Percentiles rank a stretch among this genome's conserved stretches.
Conservation (phyloP, 1,140 invertebrate species). For the Zophobas atratus region DNA sequence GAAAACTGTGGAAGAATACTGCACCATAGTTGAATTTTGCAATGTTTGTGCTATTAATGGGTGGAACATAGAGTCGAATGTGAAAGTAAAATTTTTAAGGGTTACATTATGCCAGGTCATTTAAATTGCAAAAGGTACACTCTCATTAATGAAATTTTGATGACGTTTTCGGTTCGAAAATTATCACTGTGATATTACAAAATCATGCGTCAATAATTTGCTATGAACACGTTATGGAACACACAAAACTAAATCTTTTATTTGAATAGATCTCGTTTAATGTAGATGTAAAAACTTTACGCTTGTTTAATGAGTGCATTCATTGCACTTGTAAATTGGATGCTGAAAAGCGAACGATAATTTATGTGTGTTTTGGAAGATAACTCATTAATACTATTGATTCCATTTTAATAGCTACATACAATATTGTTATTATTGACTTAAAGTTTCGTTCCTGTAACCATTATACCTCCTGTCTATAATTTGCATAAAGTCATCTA, state of each 20-base stretch:
- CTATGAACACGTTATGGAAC: neutral
- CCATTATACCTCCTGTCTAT: neutral
- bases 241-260: neutral
- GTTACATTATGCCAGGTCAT: neutral
- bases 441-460: conserved; percentile 3
- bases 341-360: no score
- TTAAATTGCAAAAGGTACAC: conserved; percentile 29
- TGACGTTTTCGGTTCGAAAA: conserved; percentile 30
- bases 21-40: no score
- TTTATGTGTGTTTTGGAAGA: no score
- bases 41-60: neutral
- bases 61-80: neutral
- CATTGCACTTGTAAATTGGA: no score
- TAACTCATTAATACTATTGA: neutral
- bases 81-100: neutral
- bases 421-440: neutral
- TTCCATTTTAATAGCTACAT: neutral
- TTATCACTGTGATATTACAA: conserved; percentile 24
- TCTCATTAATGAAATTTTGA: conserved; percentile 39
- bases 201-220: conserved; percentile 18
- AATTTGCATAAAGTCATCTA: neutral
- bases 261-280: neutral
- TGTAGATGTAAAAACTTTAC: no score
- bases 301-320: no score
- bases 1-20: no score